Evolutionary conservation across 2,888 invertebrate genomes (phyloP).

Genomic region (Parthenolecanium corni): DNA sequence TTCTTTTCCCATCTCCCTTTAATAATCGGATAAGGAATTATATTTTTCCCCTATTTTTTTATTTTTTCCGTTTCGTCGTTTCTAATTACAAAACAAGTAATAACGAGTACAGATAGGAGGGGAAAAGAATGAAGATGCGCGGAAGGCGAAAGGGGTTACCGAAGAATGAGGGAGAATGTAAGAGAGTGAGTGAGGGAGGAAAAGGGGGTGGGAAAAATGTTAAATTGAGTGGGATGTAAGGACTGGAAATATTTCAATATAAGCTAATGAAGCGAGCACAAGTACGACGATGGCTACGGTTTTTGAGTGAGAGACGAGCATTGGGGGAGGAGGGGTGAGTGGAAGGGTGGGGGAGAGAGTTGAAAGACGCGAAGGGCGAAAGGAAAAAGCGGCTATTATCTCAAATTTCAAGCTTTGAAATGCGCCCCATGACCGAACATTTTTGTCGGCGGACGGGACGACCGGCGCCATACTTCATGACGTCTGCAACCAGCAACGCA

Average conservation of each 20-base stretch:
- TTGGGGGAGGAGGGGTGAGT: too few species aligned
- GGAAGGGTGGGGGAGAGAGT: too few species aligned
- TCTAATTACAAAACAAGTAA: too few species aligned
- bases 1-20: too few species aligned
- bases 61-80: too few species aligned
- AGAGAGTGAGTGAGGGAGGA: too few species aligned
- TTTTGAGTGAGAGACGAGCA: background rate
- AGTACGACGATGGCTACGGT: background rate
- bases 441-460: slow-evolving; percentile 21
- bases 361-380: background rate
- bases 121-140: too few species aligned
- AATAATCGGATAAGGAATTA: too few species aligned
- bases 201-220: background rate
- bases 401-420: slow-evolving; percentile 27
- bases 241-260: slow-evolving; percentile 23
- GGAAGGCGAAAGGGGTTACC: too few species aligned
- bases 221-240: slow-evolving; percentile 13
- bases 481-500: slow-evolving; percentile 9
- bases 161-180: too few species aligned
- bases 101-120: too few species aligned
- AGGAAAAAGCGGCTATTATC: slow-evolving; percentile 22
- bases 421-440: slow-evolving; percentile 22
- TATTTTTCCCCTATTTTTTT: too few species aligned
- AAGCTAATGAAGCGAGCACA: slow-evolving; percentile 21
- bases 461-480: slow-evolving; percentile 25